Evolutionary conservation across 2,113 vertebrate species (phyloP), one percentile per base, ranked within the genome.

Genomic region (Pteruthius melanotis): DNA sequence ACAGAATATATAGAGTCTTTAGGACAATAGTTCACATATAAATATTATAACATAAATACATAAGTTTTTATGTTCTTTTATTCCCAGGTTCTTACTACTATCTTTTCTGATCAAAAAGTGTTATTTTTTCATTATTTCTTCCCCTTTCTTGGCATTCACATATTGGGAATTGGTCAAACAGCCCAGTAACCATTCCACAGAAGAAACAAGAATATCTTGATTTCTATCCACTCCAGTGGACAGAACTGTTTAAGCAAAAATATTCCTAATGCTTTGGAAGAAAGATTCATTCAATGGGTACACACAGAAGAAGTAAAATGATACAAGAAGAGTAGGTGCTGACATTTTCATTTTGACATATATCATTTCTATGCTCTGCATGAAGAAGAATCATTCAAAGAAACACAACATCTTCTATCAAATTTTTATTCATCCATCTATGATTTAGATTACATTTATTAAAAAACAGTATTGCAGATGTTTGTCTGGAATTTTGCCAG

Each of bases 61-160:
- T n/a, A n/a, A n/a, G n/a, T n/a, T n/a, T n/a, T n/a, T n/a, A n/a
- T n/a, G n/a, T n/a, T n/a, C n/a, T n/a, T n/a, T n/a, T n/a, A 7
- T 74, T 5, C n/a, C 8, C 10, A 42, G 2, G 7, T 71, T 23
- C 12, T 30, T 75, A 42, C 5, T 1, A 0, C 27, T 54, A 13
- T 13, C 15, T 69, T 87, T 74, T 83, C 22, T 72, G 10, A 79
- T 28, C 14, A 59, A 53, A 80, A 80, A 50, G 4, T 33, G 30
- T 45, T 40, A 59, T 10, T 79, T 83, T 83, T 76, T 53, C 31
- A 52, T 81, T 61, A 66, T 59, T 85, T 54, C 26, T 71, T 86
- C 6, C 28, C 2, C 59, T 19, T 20, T 53, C 26, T 10, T 75
- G 11, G 1, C 3, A 45, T 53, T 66, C 33, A 47, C 21, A 65